phyloP scores from a whole-genome alignment of 1,140 invertebrate species.

The Drosophila willistoni region DNA sequence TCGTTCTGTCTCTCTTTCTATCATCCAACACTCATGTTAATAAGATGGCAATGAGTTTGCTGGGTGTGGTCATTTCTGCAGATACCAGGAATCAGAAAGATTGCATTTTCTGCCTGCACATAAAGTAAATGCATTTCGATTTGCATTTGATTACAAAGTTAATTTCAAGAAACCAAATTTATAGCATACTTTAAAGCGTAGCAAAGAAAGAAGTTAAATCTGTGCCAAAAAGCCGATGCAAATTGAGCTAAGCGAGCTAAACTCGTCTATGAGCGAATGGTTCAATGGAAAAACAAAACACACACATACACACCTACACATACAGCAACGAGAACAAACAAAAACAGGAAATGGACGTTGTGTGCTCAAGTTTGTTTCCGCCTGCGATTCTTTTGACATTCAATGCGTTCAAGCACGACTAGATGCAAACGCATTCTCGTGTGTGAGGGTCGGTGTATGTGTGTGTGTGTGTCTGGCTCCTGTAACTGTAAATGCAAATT shows the following conservation, averaged over 20 bases:
- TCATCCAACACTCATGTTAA: conserved; percentile 40
- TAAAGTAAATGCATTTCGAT: conserved; percentile 47
- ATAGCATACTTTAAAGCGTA: not conserved
- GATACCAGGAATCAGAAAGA: not conserved
- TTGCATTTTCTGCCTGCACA: not conserved
- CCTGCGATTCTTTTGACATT: conserved; percentile 68
- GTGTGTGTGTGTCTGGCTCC: conserved; percentile 26
- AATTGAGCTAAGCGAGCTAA: conserved; percentile 77
- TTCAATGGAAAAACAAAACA: conserved; percentile 41
- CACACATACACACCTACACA: conserved; percentile 25
- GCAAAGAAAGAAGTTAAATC: conserved; percentile 15
- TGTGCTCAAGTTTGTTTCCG: conserved; percentile 81
- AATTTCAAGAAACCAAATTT: conserved; percentile 37
- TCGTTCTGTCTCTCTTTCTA: not conserved
- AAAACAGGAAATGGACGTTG: conserved; percentile 80
- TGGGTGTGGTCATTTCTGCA: conserved; percentile 11
- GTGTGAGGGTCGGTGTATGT: not conserved
- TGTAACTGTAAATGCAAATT: conserved; percentile 75
- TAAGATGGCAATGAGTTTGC: conserved; percentile 41
- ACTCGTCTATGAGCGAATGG: conserved; percentile 51
- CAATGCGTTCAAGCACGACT: conserved; percentile 53
- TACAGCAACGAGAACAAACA: conserved; percentile 60
- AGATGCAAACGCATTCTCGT: conserved; percentile 40
- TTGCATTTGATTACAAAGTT: conserved; percentile 69
- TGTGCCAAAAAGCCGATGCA: conserved; percentile 57